Conservation (phyloP, 2,797 vertebrate species). For the Ptychobarbus kaznakovi region DNA sequence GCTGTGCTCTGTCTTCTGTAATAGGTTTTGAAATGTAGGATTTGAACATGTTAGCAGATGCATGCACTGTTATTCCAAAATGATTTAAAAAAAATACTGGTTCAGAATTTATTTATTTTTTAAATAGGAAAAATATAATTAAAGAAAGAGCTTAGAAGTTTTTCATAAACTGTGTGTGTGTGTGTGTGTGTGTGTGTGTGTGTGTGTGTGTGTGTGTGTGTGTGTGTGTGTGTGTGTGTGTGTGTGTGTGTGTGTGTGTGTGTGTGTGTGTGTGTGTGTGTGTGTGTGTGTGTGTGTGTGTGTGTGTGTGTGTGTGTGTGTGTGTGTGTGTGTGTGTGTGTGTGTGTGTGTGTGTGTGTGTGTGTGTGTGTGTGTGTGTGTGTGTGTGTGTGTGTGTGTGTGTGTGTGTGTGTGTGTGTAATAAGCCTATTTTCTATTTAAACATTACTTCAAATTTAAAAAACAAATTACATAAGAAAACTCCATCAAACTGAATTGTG, state of each 20-base stretch:
- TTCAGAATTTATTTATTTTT: not conserved
- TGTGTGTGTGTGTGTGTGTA: not conserved
- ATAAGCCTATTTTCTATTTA: not conserved
- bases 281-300: not conserved
- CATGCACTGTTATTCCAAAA: not conserved
- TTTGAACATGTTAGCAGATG: not conserved
- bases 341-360: not conserved
- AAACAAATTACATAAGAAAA: too few relatives aligned
- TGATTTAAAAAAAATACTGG: not conserved
- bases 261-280: not conserved
- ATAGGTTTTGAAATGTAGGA: not conserved
- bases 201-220: too few relatives aligned
- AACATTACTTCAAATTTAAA: not conserved
- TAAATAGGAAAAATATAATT: not conserved
- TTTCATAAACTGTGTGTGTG: not conserved
- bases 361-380: not conserved
- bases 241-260: not conserved
- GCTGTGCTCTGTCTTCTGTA: not conserved
- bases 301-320: not conserved
- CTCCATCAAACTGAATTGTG: not conserved
- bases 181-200: not conserved
- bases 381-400: not conserved
- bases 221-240: not conserved
- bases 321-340: not conserved
- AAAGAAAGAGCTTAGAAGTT: not conserved